Evolutionary conservation across 2,888 invertebrate species (phyloP), one percentile per base, ranked within the genome.

Genomic region (Cantharis rustica): DNA sequence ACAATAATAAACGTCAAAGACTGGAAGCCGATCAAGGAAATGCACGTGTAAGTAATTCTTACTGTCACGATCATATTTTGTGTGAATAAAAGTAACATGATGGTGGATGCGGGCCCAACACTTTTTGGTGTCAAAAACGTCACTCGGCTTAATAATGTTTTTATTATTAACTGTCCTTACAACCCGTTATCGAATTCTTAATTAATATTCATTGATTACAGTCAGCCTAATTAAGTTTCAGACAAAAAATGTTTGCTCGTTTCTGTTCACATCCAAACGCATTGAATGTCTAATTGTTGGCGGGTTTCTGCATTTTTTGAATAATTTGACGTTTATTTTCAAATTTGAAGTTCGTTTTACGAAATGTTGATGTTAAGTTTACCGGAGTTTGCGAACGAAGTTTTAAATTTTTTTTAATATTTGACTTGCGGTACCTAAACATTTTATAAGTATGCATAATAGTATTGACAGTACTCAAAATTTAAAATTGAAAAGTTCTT

Each of bases 1-100:
- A 88, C 81, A 47, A 47, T 47, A 87, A 86, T 81, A 89, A 89
- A 87, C 85, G 89, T 83, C 89, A 88, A 82, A 86, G 89, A 80
- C 88, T 88, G 75, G 89, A 89, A 81, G 84, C 86, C 72, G 89
- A 89, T 81, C 84, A 88, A 31, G 86, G 86, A 74, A 89, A 87
- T 82, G 88, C 88, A 82, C 86, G 88, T 83, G 89, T 89, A 85
- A 89, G 88, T 87, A 13, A 10, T 23, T 26, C 23, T 20, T 15
- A 26, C 15, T 17, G 17, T 63, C 63, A 23, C 10, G 5, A 27
- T 16, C 16, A 15, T 27, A 61, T 47, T 72, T 72, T 72, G 66
- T 66, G 17, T 27, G 66, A n/a, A 26, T n/a, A 47, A 26, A 26
- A 15, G 20, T 23, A 9, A 23, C 20, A 66, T 23, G 20, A 17